phyloP scores from a whole-genome alignment of 1,140 invertebrate genomes.

The Hyles vespertilio region DNA sequence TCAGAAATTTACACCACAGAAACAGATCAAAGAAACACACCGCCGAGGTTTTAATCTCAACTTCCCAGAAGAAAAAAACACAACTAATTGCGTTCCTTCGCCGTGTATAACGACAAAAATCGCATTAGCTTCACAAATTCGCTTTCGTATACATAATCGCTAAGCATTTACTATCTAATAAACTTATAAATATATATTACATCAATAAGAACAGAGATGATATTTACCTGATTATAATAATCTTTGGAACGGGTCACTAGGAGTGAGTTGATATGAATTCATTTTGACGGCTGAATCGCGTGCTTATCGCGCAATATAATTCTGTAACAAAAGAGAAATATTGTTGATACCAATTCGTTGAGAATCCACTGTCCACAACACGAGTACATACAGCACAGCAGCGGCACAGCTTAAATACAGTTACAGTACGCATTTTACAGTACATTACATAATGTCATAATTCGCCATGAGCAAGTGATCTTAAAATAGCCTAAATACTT shows the following conservation, averaged over 20 bases:
- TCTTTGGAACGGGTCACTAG: background rate
- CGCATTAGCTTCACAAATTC: too few species aligned
- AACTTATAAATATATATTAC: too few species aligned
- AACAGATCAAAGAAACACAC: too few species aligned
- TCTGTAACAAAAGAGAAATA: slow-evolving; percentile 24
- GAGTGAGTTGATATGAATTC: too few species aligned
- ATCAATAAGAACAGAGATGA: background rate
- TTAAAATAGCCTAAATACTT: too few species aligned
- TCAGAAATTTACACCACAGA: too few species aligned
- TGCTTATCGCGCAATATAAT: background rate
- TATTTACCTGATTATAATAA: slow-evolving; percentile 3
- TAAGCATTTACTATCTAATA: too few species aligned
- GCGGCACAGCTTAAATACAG: slow-evolving; percentile 7
- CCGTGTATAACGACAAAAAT: background rate
- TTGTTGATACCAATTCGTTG: slow-evolving; percentile 18
- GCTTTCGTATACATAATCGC: too few species aligned
- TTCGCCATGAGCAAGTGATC: background rate
- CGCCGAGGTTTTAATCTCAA: too few species aligned
- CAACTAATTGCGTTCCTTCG: background rate
- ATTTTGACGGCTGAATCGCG: too few species aligned
- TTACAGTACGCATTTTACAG: background rate
- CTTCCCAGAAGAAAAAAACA: too few species aligned
- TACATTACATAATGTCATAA: background rate
- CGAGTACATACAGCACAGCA: slow-evolving; percentile 1
- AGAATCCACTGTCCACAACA: background rate